Evolutionary conservation across 2,888 invertebrate genomes (phyloP).

Genomic region (Cephonodes hylas): DNA sequence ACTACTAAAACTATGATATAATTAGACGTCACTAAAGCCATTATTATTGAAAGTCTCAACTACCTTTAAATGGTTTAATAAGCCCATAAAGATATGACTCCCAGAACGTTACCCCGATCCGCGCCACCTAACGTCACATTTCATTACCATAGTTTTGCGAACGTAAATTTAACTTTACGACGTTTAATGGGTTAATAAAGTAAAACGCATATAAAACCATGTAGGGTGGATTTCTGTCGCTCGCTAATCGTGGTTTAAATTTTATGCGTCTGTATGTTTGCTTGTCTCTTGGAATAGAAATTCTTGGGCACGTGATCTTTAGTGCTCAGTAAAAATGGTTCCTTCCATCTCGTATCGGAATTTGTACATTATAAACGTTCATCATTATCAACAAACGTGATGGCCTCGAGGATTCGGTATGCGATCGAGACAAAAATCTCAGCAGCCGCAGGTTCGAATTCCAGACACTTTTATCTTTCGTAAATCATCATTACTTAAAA

Average conservation of each 20-base stretch:
- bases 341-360: too few species aligned
- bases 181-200: conserved; percentile 48
- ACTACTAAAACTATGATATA: too few species aligned
- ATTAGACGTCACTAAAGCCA: too few species aligned
- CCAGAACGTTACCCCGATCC: not conserved
- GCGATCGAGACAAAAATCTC: too few species aligned
- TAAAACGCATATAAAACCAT: conserved; percentile 42
- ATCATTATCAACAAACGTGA: too few species aligned
- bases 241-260: conserved; percentile 30
- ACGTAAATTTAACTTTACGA: conserved; percentile 40
- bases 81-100: not conserved
- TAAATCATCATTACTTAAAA: too few species aligned
- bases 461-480: too few species aligned
- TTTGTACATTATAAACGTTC: too few species aligned
- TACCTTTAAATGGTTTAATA: not conserved
- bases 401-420: too few species aligned
- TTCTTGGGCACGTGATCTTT: not conserved
- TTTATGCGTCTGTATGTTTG: conserved; percentile 32
- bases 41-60: too few species aligned
- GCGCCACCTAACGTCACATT: conserved; percentile 9
- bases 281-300: not conserved
- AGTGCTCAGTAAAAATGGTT: not conserved
- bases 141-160: conserved; percentile 28
- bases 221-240: conserved; percentile 24
- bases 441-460: too few species aligned